Conservation (phyloP, 2,113 vertebrate genomes). For the crab-eating macaque (Macaca fascicularis) region T2T-MFA8v1.1 NC_088384.1:8663501-8664000, state of each 20-base stretch:
- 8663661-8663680: background rate
- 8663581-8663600: no score
- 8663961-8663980: background rate
- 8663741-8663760: rapidly evolving
- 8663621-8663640: background rate
- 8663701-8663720: background rate
- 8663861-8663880: background rate
- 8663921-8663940: background rate
- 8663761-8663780: background rate
- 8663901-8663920: background rate
- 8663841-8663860: background rate
- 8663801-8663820: background rate
- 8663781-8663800: background rate
- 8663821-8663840: background rate
- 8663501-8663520: background rate
- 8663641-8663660: rapidly evolving
- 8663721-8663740: background rate
- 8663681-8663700: background rate
- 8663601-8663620: background rate
- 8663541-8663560: background rate
- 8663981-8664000: background rate
- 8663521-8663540: background rate
- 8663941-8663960: no score
- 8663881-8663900: background rate
- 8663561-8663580: background rate